Evolutionary conservation across 2,888 invertebrate genomes (phyloP).

Genomic region (Arge pagana): DNA sequence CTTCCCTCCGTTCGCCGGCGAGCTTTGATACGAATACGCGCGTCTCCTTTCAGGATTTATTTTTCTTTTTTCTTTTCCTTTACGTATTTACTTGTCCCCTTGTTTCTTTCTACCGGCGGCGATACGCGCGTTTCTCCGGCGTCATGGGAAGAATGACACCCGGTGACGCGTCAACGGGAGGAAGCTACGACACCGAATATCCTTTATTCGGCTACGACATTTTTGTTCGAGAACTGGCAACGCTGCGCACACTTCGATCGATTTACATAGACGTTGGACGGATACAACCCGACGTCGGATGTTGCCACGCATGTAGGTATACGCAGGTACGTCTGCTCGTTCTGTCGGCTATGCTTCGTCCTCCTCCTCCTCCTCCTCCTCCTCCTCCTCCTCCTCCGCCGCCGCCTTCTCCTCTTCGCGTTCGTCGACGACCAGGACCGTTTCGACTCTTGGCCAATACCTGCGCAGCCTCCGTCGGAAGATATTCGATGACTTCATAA

Average conservation of each 20-base stretch:
- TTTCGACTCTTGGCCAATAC: not conserved
- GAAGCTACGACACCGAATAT: too few species aligned
- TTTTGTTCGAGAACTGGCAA: slow-evolving; percentile 39
- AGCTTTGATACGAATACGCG: too few species aligned
- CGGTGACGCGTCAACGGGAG: too few species aligned
- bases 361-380: not conserved
- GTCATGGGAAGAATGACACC: too few species aligned
- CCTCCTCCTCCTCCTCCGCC: not conserved
- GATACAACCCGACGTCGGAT: too few species aligned
- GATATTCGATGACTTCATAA: too few species aligned
- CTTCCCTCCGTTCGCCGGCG: too few species aligned
- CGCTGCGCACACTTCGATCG: slow-evolving; percentile 38
- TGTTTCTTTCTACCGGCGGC: slow-evolving; percentile 21
- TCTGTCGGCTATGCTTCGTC: slow-evolving; percentile 18
- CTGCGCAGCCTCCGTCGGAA: too few species aligned
- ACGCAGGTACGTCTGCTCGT: too few species aligned
- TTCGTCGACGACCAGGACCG: not conserved
- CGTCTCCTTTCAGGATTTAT: too few species aligned
- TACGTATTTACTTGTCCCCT: slow-evolving; percentile 15
- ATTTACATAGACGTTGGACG: slow-evolving; percentile 38
- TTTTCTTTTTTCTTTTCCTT: slow-evolving; percentile 7
- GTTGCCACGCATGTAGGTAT: too few species aligned
- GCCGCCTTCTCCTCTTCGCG: not conserved
- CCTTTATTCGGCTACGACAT: slow-evolving; percentile 29
- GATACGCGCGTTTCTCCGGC: slow-evolving; percentile 19